phyloP scores from a whole-genome alignment of 2,888 invertebrate species.

The Globia sparganii region DNA sequence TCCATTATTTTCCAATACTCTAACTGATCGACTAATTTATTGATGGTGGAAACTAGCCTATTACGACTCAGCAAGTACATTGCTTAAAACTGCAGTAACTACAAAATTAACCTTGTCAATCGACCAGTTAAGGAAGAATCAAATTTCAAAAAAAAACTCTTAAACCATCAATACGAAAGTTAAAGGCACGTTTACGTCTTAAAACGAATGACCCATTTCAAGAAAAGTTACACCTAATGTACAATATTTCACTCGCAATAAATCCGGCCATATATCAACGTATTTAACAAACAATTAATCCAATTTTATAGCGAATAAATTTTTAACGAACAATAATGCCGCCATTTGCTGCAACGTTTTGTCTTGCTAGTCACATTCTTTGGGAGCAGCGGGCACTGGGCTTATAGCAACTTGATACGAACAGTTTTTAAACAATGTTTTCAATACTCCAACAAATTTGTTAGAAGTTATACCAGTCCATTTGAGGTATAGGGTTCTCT shows the following conservation, averaged over 20 bases:
- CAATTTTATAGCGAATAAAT: slow-evolving; percentile 51
- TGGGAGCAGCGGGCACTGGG: slow-evolving; percentile 30
- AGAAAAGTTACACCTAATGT: slow-evolving; percentile 4
- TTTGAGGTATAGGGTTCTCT: not conserved
- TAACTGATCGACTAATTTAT: too few species aligned
- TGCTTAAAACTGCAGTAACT: not conserved
- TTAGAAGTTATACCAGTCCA: not conserved
- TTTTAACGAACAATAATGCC: slow-evolving; percentile 47
- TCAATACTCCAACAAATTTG: not conserved
- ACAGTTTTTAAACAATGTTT: not conserved
- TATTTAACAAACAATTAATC: slow-evolving; percentile 52
- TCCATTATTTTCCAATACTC: too few species aligned
- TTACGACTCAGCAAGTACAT: not conserved
- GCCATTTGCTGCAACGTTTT: slow-evolving; percentile 45
- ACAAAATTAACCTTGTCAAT: not conserved
- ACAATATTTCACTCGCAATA: not conserved
- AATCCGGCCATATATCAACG: slow-evolving; percentile 26
- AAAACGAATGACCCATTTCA: slow-evolving; percentile 8
- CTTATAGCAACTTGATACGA: not conserved
- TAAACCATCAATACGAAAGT: not conserved
- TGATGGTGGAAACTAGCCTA: too few species aligned
- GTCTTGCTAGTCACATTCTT: slow-evolving; percentile 37
- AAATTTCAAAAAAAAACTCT: not conserved
- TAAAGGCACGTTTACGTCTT: not conserved
- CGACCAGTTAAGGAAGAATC: not conserved